A percentile compares a stretch with the other conserved stretches of the same genome.
These are phyloP conservation scores for Vicugna pacos DNA, from an alignment of 2,113 vertebrate species.

Conservation along the genomic window DNA sequence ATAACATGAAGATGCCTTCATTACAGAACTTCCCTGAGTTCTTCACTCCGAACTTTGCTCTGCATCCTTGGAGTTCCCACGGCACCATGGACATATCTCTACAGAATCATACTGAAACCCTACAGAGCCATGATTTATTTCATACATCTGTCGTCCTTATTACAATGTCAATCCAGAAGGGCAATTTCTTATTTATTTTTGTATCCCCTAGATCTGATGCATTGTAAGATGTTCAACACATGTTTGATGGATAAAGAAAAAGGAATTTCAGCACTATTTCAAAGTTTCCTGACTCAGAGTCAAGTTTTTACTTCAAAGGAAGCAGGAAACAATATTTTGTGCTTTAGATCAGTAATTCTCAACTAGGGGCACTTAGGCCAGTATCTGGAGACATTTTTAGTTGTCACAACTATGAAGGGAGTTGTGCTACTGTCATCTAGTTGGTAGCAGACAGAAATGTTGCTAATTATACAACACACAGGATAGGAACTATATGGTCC, in stretches of 20 bases:
- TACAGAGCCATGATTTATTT: neutral
- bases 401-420: neutral
- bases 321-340: neutral
- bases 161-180: neutral
- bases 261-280: neutral
- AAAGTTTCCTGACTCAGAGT: neutral
- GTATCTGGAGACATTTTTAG: neutral
- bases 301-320: neutral
- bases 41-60: neutral
- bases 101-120: neutral
- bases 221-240: neutral
- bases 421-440: neutral
- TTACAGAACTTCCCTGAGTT: neutral
- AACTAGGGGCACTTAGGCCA: neutral
- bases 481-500: neutral
- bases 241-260: neutral
- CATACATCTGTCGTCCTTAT: conserved; percentile 19
- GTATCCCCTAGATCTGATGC: neutral
- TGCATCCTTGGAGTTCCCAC: neutral
- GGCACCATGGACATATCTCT: neutral
- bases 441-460: neutral
- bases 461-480: neutral
- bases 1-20: neutral
- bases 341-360: neutral
- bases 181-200: neutral